phyloP scores from a whole-genome alignment of 2,797 vertebrate species.

The Gymnocypris eckloni region DNA sequence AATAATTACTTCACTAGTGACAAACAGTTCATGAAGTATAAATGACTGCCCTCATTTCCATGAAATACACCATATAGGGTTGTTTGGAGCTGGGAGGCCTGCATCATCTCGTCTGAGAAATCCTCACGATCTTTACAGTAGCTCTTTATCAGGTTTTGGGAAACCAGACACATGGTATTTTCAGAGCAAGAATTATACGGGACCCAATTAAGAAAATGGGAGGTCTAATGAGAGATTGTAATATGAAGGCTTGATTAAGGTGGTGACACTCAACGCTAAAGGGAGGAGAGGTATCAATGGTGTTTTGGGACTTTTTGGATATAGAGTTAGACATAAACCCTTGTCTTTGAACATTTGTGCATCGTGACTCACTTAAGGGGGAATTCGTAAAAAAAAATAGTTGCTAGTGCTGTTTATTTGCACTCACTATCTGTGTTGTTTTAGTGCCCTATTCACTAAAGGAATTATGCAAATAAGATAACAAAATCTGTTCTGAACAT shows the following conservation, averaged over 20 bases:
- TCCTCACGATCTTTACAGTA: slow-evolving; percentile 4
- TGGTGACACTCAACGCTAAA: slow-evolving; percentile 36
- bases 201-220: slow-evolving; percentile 40
- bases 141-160: slow-evolving; percentile 35
- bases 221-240: slow-evolving; percentile 35
- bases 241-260: slow-evolving; percentile 41
- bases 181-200: slow-evolving; percentile 20
- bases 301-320: slow-evolving; percentile 4
- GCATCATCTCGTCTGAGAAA: neutral
- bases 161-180: slow-evolving; percentile 33
- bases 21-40: slow-evolving; percentile 52
- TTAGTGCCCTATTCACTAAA: neutral
- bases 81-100: neutral
- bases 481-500: neutral
- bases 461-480: neutral
- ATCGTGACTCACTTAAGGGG: neutral
- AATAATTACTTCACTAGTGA: slow-evolving; percentile 47
- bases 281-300: neutral
- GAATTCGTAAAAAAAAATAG: neutral
- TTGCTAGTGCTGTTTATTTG: neutral
- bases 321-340: neutral
- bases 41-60: slow-evolving; percentile 38
- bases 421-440: neutral
- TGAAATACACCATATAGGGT: slow-evolving; percentile 28
- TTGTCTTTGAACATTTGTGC: neutral